A percentile compares a stretch with the other conserved stretches of the same genome.
Evolutionary conservation across 2,797 vertebrate species (phyloP).

Genomic region (Danio jaintianensis): DNA sequence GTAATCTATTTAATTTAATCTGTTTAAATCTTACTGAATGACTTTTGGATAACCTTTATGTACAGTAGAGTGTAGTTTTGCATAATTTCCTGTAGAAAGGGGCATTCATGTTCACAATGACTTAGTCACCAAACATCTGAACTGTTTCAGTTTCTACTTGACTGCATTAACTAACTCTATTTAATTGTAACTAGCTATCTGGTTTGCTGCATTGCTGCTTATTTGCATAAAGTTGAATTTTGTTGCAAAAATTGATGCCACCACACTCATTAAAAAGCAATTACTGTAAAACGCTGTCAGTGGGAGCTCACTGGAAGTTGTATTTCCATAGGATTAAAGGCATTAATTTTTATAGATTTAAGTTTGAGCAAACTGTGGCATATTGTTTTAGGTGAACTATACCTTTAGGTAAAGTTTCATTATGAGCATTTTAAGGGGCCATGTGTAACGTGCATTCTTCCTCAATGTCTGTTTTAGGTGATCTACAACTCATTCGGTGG

Average conservation of each 20-base stretch:
- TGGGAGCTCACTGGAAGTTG: not conserved
- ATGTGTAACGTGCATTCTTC: not conserved
- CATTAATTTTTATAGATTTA: no score
- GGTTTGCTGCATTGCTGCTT: not conserved
- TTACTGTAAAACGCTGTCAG: not conserved
- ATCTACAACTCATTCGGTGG: constrained; percentile 98
- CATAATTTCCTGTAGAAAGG: not conserved
- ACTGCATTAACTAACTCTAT: not conserved
- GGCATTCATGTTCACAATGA: not conserved
- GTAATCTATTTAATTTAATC: not conserved
- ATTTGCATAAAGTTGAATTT: not conserved
- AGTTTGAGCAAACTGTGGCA: no score
- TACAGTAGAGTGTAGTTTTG: constrained; percentile 1
- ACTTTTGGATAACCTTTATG: not conserved
- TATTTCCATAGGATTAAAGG: not conserved
- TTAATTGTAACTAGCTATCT: not conserved
- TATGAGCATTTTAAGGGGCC: not conserved
- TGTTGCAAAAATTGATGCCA: not conserved
- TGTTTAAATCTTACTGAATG: not conserved
- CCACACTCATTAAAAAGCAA: not conserved
- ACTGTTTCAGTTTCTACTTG: not conserved
- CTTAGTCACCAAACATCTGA: not conserved
- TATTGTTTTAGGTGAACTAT: no score
- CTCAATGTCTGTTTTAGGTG: constrained; percentile 78
- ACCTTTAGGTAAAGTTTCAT: no score